A percentile compares a stretch with the other conserved stretches of the same genome.
These are phyloP conservation scores for Silvanus unidentatus DNA, from an alignment of 2,888 invertebrate genomes.

Conservation along the genomic window DNA sequence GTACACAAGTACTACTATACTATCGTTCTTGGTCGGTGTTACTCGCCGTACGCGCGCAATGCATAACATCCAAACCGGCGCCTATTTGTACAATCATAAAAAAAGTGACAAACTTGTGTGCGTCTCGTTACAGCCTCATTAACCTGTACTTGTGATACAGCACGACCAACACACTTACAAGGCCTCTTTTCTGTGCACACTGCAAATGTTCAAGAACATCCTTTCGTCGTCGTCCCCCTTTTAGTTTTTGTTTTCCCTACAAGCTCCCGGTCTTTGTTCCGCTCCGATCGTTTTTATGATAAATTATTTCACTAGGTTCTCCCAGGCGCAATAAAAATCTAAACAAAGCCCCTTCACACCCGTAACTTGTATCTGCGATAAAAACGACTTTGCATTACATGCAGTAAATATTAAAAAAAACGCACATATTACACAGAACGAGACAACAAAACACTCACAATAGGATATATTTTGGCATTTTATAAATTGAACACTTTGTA, in stretches of 20 bases:
- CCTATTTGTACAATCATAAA: conserved; percentile 23
- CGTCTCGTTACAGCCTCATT: conserved; percentile 31
- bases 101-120: conserved; percentile 28
- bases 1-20: neutral
- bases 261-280: conserved; percentile 21
- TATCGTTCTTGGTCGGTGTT: conserved; percentile 2
- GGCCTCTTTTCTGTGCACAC: neutral
- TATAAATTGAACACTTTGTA: too few species aligned
- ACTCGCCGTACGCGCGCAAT: neutral
- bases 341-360: conserved; percentile 27
- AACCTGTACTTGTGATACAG: conserved; percentile 26
- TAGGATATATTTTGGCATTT: too few species aligned
- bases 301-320: conserved; percentile 32
- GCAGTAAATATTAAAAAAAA: conserved; percentile 23
- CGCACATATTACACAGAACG: neutral
- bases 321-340: conserved; percentile 32
- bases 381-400: conserved; percentile 22
- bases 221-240: too few species aligned
- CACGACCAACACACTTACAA: conserved; percentile 1
- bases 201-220: neutral
- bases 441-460: too few species aligned
- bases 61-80: conserved; percentile 17
- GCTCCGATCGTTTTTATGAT: conserved; percentile 29
- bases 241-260: conserved; percentile 1
- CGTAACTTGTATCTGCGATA: conserved; percentile 13